phyloP scores from a whole-genome alignment of 2,113 vertebrate species.

The Mustela lutreola region DNA sequence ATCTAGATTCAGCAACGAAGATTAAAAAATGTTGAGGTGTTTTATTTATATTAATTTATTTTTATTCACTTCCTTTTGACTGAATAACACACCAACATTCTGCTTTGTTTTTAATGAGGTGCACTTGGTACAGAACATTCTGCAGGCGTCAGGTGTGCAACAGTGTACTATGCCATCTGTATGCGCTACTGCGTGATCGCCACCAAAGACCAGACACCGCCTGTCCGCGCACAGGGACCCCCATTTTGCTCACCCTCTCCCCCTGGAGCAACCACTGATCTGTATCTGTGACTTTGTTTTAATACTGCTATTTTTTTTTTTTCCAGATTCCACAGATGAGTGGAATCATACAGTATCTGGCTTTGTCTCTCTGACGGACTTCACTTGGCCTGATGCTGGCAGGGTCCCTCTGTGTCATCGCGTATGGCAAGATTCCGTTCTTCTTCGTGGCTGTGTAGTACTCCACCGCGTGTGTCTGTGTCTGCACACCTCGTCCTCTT shows the following conservation, averaged over 20 bases:
- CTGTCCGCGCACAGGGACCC: background rate
- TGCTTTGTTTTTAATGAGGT: background rate
- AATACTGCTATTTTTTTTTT: background rate
- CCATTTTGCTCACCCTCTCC: background rate
- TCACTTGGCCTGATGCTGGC: background rate
- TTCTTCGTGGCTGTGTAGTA: background rate
- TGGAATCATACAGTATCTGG: background rate
- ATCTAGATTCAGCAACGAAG: background rate
- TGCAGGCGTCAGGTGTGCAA: background rate
- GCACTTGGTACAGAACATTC: fast-evolving
- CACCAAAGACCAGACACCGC: background rate
- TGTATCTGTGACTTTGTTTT: background rate
- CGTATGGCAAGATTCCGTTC: fast-evolving
- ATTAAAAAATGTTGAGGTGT: background rate
- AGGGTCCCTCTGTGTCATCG: background rate
- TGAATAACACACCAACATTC: background rate
- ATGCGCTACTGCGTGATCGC: too few species aligned
- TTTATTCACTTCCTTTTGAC: background rate
- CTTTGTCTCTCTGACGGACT: background rate
- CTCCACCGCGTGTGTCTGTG: background rate
- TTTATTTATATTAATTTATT: background rate
- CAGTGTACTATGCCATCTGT: background rate
- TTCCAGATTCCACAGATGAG: background rate
- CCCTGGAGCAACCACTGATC: background rate
- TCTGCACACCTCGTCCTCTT: background rate